Base-by-base conservation (phyloP, 2,888 invertebrate genomes). In the Meandrusa payeni region DNA sequence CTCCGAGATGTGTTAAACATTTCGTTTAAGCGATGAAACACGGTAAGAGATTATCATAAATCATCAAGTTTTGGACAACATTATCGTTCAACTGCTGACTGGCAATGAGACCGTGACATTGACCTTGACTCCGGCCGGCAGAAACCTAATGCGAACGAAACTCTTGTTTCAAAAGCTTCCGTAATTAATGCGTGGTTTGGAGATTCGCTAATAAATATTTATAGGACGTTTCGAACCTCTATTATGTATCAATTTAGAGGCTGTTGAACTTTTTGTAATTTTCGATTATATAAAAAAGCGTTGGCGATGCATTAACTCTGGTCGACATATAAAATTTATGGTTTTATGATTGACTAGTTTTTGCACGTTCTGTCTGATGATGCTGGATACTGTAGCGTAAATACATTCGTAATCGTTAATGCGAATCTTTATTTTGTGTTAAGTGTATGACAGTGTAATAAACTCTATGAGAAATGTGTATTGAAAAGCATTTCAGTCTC, bases 151-250 rank as follows among this genome's bases (percentile, higher is more conserved):
- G 19, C 29, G 6, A 17, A 7, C 11, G 29, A 29, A 11, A 11
- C 29, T 13, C n/a, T 11, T n/a, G 24, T 5, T 15, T 12, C 13
- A 5, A 37, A 36, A 33, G 38, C 38, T 44, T 39, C 22, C 22
- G 32, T 44, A 44, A 44, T 44, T 44, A 38, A 44, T 44, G 32
- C 44, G 17, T 22, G 38, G 27, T n/a, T n/a, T 32, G 26, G 27
- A 32, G 32, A 44, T 26, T 22, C 13, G 19, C 37, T 44, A 44
- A 44, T 44, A 44, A 44, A 44, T 44, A 44, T 44, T 32, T 44
- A 44, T 44, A 44, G 26, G 17, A 15, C 19, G 43, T 32, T 43
- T 15, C 15, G n/a, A 20, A 11, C 33, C 33, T 44, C 43, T 32
- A 32, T 38, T 44, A 44, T 33, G 43, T 44, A 27, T 33, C 26